These are phyloP conservation scores for Ophion slaviceki DNA, from an alignment of 2,888 invertebrate genomes.

Conservation along the genomic window DNA sequence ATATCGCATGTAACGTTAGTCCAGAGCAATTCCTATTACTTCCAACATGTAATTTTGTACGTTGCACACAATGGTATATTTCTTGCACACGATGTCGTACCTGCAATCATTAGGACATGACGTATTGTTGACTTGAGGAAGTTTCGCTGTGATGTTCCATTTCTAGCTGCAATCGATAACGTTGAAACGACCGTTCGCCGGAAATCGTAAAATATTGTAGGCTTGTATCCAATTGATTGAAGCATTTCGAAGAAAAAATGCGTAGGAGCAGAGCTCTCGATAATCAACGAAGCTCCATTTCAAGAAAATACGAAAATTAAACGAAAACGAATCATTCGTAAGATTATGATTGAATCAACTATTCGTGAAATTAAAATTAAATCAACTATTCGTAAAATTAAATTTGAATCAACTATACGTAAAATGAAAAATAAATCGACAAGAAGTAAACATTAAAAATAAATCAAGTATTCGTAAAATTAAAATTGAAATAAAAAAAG, in stretches of 20 bases:
- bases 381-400: not conserved
- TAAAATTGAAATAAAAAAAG: not conserved
- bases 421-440: too few relatives aligned
- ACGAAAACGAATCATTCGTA: too few relatives aligned
- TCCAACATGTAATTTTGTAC: constrained; percentile 23
- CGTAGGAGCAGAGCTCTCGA: too few relatives aligned
- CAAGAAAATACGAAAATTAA: too few relatives aligned
- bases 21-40: not conserved
- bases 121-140: not conserved
- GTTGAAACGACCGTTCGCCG: not conserved
- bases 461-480: not conserved
- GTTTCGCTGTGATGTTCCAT: not conserved
- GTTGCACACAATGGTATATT: constrained; percentile 6
- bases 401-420: too few relatives aligned
- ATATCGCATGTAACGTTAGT: constrained; percentile 1
- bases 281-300: too few relatives aligned
- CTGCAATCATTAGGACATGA: not conserved
- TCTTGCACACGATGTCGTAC: constrained; percentile 11
- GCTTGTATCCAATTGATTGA: too few relatives aligned
- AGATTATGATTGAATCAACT: too few relatives aligned
- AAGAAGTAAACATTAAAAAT: too few relatives aligned
- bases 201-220: not conserved
- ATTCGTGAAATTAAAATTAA: not conserved
- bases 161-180: not conserved
- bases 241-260: too few relatives aligned